Base-by-base conservation (phyloP, 53 echinoderm and acorn worm species). In the Hippasteria phrygiana region DNA sequence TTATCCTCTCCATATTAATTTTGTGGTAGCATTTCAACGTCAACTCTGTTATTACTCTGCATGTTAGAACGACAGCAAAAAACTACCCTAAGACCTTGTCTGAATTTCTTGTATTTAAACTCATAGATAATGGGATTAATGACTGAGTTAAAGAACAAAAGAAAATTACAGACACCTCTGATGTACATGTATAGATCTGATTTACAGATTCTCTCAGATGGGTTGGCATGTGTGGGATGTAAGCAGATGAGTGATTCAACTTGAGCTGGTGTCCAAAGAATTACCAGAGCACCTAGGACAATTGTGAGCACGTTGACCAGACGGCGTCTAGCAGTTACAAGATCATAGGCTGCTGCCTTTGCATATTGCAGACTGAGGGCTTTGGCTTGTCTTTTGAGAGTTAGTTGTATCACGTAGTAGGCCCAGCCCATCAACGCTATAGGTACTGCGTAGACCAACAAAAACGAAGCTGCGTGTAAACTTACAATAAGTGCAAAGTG, bases 251-350 rank as follows among this genome's bases (percentile, higher is more conserved):
- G 2, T 16, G 75, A 8, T 18, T 14, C 28, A 2, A 75, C 10
- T 16, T 75, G 33, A 13, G 17, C 50, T 20, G 75, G 75, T 28
- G 48, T 33, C 75, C 48, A 50, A 0, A 75, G 28, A 13, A 75
- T 11, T 28, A 75, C 26, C 75, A 75, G 18, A 48, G 75, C 75
- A 48, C 75, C 81, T 5, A 81, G 17, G 31, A 81, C 64, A 1
- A 64, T 10, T 18, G 43, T 81, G 22, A 81, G 81, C 81, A 81
- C 28, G 45, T 16, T 63, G 28, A 64, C 81, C 29, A 81, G 38
- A 14, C 81, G 81, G 31, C 64, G 81, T 26, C 65, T 64, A 40
- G 81, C 81, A n/a, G n/a, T n/a, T n/a, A n/a, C n/a, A n/a, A n/a
- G n/a, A n/a, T n/a, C n/a, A n/a, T n/a, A n/a, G n/a, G n/a, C n/a